Base-by-base conservation (phyloP, 2,113 vertebrate genomes). In the Piliocolobus tephrosceles region DNA sequence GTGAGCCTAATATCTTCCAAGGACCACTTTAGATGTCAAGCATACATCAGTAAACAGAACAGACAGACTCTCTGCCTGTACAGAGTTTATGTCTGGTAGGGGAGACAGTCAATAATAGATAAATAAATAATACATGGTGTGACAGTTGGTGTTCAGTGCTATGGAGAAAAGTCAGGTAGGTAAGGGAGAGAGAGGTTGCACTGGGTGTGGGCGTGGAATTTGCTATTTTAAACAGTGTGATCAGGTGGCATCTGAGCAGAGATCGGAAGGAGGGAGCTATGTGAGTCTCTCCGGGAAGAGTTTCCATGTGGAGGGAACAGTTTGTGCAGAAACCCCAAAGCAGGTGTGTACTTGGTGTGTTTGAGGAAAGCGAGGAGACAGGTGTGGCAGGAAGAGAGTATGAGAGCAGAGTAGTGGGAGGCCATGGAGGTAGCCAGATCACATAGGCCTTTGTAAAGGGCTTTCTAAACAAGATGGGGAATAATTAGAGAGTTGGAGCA, bases 181-280 rank as follows among this genome's bases (percentile, higher is more conserved):
- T 94, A 81, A 88, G 55, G 66, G 84, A 81, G 66, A 40, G 43
- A 81, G 35, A 95, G 72, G 35, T 45, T 75, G 32, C 85, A 7
- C 58, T 84, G 52, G 52, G 25, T 66, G 27, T 94, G 88, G 66
- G 81, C 58, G 94, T 96, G 85, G 78, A n/a, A 84, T 88, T 94
- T 96, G 50, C 94, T 96, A 92, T 96, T 96, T 96, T 94, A 97
- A 97, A 88, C 66, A 70, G 66, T 57, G 64, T 88, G 95, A 96
- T 96, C 97, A 96, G 97, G 91, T 97, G 81, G 88, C 90, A 92
- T 88, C 81, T 85, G 92, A 96, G 57, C 76, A 72, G 93, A 93
- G 57, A 91, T 96, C 57, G 20, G 97, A 96, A 97, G 93, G 82
- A 94, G 92, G 89, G 86, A 94, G 88, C 70, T 76, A 5, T 17